phyloP scores from a whole-genome alignment of 2,113 vertebrate genomes.

The Syngnathoides biaculeatus region DNA sequence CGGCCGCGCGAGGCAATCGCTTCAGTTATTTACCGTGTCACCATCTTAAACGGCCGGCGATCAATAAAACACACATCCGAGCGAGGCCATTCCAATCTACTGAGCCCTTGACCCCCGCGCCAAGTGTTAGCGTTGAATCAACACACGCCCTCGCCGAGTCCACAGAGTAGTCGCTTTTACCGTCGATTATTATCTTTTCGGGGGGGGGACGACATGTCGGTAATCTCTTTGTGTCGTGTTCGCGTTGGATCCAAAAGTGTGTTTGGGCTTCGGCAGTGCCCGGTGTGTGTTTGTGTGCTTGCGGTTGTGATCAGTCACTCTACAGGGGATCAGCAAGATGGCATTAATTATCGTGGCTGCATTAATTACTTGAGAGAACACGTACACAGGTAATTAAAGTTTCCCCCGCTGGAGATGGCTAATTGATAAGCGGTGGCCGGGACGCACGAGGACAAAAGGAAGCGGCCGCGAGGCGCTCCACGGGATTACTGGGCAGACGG shows the following conservation, averaged over 20 bases:
- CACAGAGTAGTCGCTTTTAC: constrained; percentile 7
- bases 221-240: background rate
- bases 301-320: constrained; percentile 56
- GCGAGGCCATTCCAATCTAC: constrained; percentile 30
- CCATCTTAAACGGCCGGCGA: constrained; percentile 44
- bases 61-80: constrained; percentile 51
- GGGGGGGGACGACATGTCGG: background rate
- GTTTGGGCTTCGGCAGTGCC: background rate
- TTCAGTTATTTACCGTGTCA: constrained; percentile 53
- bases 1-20: constrained; percentile 37
- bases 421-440: constrained; percentile 67
- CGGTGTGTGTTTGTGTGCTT: constrained; percentile 11
- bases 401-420: constrained; percentile 58
- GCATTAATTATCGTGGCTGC: constrained; percentile 69
- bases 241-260: background rate
- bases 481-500: constrained; percentile 18
- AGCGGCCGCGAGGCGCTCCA: constrained; percentile 22
- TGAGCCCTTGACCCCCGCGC: constrained; percentile 40
- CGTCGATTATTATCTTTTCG: constrained; percentile 11
- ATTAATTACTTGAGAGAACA: constrained; percentile 72
- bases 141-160: constrained; percentile 27
- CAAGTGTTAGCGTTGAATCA: constrained; percentile 46
- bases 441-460: constrained; percentile 52
- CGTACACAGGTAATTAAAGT: constrained; percentile 71
- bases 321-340: constrained; percentile 54